Percentiles rank a stretch among this genome's conserved stretches.
These are phyloP conservation scores for Tenthredo scrophulariae DNA, from an alignment of 2,888 invertebrate species.

Conservation along the genomic window DNA sequence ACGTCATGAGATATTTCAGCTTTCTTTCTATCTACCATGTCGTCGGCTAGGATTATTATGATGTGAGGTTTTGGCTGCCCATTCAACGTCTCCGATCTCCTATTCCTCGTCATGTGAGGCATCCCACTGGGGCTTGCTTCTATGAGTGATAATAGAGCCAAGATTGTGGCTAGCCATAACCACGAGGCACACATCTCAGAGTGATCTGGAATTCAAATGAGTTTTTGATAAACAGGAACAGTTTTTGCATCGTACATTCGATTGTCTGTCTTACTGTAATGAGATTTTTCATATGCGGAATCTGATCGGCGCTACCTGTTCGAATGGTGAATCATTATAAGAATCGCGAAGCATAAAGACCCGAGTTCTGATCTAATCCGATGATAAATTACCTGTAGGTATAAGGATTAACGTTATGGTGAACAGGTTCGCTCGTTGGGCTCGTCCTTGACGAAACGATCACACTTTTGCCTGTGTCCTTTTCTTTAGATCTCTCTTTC, in stretches of 20 bases:
- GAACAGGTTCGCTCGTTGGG: not conserved
- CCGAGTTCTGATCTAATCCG: not conserved
- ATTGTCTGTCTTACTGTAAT: not conserved
- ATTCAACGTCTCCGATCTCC: not conserved
- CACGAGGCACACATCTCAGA: constrained; percentile 40
- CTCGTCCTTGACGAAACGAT: constrained; percentile 5
- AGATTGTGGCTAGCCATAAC: constrained; percentile 49
- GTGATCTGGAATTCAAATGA: not conserved
- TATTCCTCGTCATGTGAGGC: constrained; percentile 13
- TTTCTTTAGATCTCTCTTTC: constrained; percentile 34
- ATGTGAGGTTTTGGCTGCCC: constrained; percentile 69
- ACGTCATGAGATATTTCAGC: not conserved
- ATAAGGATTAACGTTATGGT: not conserved
- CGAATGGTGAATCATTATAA: not conserved
- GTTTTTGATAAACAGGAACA: not conserved
- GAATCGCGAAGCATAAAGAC: not conserved
- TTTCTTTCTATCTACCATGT: constrained; percentile 69
- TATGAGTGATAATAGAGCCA: constrained; percentile 5
- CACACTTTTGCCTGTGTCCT: not conserved
- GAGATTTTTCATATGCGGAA: not conserved
- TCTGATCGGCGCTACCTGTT: not conserved
- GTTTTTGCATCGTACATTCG: not conserved
- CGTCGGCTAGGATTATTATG: constrained; percentile 75
- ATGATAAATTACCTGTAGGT: not conserved
- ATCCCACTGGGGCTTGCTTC: constrained; percentile 42